Base-by-base conservation (phyloP, 2,888 invertebrate genomes). In the Pseudococcus viburni region DNA sequence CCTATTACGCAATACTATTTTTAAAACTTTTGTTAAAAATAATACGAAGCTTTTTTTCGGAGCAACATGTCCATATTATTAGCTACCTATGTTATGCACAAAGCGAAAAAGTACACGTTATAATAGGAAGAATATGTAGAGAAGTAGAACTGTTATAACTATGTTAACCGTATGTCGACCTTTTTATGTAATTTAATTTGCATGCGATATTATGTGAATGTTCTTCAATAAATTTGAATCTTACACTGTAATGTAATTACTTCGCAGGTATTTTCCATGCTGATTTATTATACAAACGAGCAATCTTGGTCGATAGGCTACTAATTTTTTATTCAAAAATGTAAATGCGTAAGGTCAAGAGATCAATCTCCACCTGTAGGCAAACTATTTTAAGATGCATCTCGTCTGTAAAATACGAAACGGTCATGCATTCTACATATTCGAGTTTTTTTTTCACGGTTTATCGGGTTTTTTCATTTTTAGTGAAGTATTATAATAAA, bases 161-260 rank as follows among this genome's bases (percentile, higher is more conserved):
- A 22, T 22, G 64, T 73, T 73, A 73, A 6, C 33, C 15, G 33
- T 73, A 17, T 39, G 73, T 8, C 33, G 73, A 73, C 73, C 73
- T 73, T 73, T 73, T 73, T 73, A 73, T 73, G 73, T 73, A 73
- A 73, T 73, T 73, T 19, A 73, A 73, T 73, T 73, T 73, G 73
- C 73, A 73, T 73, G 73, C 17, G 33, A 73, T 22, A 26, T 64
- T 19, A 68, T 33, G 22, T 59, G 59, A n/a, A 64, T 22, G 64
- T 33, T 73, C 15, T 73, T 33, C 39, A 33, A 33, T 73, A 73
- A 33, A 33, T 0, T 33, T 15, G 33, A 73, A 33, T 73, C 26
- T 33, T 33, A 33, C 33, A 33, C 3, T 73, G 12, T 33, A 64
- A 19, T 73, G 17, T 33, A 73, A 73, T 73, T 73, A 73, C 5